Percentiles rank a stretch among this genome's conserved stretches.
Conservation (phyloP, 2,797 vertebrate species). For the Acropternis orthonyx region DNA sequence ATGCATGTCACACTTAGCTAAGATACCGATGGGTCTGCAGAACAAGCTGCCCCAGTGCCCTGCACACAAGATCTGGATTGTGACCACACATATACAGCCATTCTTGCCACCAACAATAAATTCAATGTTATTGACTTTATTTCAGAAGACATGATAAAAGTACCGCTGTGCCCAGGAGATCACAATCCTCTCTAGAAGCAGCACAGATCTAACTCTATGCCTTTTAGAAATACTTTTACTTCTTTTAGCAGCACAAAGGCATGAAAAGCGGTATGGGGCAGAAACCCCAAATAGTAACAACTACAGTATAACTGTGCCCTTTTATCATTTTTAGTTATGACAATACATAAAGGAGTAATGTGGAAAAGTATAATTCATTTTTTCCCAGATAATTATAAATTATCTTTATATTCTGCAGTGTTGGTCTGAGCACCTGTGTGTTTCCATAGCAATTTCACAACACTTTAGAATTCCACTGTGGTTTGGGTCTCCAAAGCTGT, state of each 20-base stretch:
- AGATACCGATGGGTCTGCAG: not conserved
- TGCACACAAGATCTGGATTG: not conserved
- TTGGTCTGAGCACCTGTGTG: not conserved
- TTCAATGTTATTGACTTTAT: not conserved
- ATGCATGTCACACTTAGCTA: not conserved
- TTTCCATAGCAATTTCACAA: constrained; percentile 24
- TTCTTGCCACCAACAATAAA: not conserved
- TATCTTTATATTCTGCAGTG: not conserved
- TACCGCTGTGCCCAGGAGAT: not conserved
- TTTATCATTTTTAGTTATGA: not conserved
- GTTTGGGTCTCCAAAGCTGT: not conserved
- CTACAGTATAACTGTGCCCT: not conserved
- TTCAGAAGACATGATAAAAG: not conserved
- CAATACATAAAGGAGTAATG: not conserved
- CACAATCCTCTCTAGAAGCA: not conserved
- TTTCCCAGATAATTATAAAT: not conserved
- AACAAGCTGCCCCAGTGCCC: not conserved
- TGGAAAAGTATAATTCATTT: not conserved
- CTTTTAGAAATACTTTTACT: not conserved
- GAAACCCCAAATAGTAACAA: not conserved
- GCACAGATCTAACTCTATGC: not conserved
- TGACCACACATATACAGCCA: not conserved
- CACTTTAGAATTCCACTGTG: not conserved
- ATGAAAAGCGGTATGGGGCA: not conserved
- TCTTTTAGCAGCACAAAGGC: not conserved